Evolutionary conservation across 1,140 invertebrate species (phyloP).

Genomic region (Drosophila pectinifera): DNA sequence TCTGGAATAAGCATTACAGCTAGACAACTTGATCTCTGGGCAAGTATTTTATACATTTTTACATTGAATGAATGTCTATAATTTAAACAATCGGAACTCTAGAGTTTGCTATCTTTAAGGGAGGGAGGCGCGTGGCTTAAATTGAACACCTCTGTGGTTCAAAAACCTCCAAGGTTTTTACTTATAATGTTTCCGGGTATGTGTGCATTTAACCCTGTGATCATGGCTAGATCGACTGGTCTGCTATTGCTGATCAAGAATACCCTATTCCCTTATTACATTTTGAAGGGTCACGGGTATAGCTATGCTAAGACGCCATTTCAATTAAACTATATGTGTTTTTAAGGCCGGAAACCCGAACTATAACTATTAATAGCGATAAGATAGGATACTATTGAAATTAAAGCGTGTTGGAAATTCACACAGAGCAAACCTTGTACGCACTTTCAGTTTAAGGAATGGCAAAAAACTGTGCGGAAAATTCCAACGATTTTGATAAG

Average conservation of each 20-base stretch:
- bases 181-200: background rate
- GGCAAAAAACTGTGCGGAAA: background rate
- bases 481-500: too few species aligned
- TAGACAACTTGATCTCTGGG: background rate
- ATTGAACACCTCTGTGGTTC: background rate
- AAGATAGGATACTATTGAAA: conserved; percentile 18
- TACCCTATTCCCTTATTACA: background rate
- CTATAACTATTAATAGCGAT: conserved; percentile 18
- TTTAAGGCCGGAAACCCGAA: background rate
- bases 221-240: background rate
- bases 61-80: too few species aligned
- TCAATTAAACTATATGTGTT: background rate
- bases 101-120: background rate
- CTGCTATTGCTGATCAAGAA: background rate
- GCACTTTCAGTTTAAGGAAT: too few species aligned
- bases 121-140: background rate
- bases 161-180: too few species aligned
- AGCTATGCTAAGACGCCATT: too few species aligned
- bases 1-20: conserved; percentile 47
- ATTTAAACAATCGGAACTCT: background rate
- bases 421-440: background rate
- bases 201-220: background rate
- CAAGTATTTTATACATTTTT: background rate
- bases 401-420: conserved; percentile 25
- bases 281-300: background rate